phyloP scores from a whole-genome alignment of 1,140 invertebrate genomes.

The Scaptomyza montana region DNA sequence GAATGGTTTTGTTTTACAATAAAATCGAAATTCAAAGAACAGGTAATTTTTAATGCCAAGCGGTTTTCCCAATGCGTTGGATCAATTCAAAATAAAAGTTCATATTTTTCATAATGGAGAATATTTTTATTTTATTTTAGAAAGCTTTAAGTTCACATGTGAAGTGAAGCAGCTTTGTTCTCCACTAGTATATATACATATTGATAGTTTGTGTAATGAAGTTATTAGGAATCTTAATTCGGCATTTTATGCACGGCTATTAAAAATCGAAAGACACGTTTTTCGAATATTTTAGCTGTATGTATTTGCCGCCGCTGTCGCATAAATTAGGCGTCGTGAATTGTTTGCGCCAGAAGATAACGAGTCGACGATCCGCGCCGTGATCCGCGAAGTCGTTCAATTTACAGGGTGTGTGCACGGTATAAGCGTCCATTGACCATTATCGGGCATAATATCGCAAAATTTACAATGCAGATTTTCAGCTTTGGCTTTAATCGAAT shows the following conservation, averaged over 20 bases:
- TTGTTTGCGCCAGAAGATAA: conserved; percentile 73
- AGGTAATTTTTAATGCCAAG: too few relatives aligned
- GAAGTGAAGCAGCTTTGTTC: too few relatives aligned
- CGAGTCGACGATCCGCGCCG: conserved; percentile 41
- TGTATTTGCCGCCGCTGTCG: conserved; percentile 58
- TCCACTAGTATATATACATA: not conserved
- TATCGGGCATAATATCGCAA: conserved; percentile 58
- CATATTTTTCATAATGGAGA: too few relatives aligned
- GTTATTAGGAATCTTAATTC: conserved; percentile 80
- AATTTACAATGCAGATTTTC: conserved; percentile 79
- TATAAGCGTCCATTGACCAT: conserved; percentile 36
- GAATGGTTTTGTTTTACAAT: too few relatives aligned
- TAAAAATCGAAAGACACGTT: conserved; percentile 82
- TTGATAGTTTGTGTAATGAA: conserved; percentile 79
- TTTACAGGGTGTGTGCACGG: conserved; percentile 23
- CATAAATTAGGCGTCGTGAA: conserved; percentile 81
- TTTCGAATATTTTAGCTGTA: conserved; percentile 74
- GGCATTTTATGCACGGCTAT: conserved; percentile 79
- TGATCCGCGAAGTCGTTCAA: conserved; percentile 5
- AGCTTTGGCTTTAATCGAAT: conserved; percentile 59
- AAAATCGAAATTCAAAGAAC: too few relatives aligned
- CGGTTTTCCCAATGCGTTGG: too few relatives aligned
- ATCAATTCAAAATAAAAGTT: too few relatives aligned
- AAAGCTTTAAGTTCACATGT: too few relatives aligned
- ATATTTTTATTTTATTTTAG: too few relatives aligned